Evolutionary conservation across 2,113 vertebrate species (phyloP).

Genomic region (Phyllopteryx taeniolatus): DNA sequence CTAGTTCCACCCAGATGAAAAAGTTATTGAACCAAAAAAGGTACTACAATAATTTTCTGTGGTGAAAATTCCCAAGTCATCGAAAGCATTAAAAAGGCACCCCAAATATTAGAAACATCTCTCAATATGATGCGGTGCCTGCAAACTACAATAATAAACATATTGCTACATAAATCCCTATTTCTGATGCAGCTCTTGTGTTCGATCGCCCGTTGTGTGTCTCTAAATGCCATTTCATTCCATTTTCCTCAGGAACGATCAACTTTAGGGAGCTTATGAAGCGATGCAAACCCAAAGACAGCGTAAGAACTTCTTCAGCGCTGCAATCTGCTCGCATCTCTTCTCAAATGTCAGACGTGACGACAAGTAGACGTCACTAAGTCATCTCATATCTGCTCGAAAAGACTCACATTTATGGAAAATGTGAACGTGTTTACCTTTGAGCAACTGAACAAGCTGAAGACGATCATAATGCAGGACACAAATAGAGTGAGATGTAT

Average conservation of each 20-base stretch:
- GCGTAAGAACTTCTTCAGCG: conserved; percentile 17
- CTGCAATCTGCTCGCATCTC: conserved; percentile 12
- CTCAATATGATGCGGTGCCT: neutral
- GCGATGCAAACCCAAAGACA: neutral
- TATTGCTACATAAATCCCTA: neutral
- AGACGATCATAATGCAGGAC: neutral
- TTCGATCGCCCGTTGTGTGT: neutral
- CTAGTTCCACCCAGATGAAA: neutral
- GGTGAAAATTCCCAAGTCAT: neutral
- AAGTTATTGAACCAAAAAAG: neutral
- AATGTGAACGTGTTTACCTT: neutral
- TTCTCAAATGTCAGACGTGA: conserved; percentile 31
- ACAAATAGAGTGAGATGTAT: neutral
- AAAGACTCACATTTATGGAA: conserved; percentile 8
- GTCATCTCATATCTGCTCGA: neutral
- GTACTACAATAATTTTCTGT: neutral
- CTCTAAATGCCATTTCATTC: conserved; percentile 22
- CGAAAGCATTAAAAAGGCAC: neutral
- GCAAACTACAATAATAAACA: neutral
- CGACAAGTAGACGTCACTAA: conserved; percentile 20
- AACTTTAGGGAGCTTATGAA: conserved; percentile 20
- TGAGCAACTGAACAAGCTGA: too few species aligned
- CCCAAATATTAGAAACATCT: neutral
- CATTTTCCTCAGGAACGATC: conserved; percentile 27
- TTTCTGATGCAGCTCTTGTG: neutral